phyloP scores from a whole-genome alignment of 23 tunicate genomes.

The Ciona savignyi region DNA sequence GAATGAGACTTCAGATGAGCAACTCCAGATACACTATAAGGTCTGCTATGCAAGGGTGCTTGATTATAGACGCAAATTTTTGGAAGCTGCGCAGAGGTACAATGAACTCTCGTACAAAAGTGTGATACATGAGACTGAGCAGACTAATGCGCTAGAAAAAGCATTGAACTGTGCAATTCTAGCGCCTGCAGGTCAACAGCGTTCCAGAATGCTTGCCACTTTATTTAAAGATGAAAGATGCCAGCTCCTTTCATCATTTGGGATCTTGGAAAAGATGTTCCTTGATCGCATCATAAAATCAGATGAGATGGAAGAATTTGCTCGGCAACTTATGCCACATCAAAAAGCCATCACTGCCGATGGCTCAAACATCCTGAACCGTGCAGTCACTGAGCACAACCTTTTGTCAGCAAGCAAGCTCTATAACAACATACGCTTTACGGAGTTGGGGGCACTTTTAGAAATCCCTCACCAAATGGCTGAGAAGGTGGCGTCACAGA shows the following conservation, averaged over 20 bases:
- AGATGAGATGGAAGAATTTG: conserved; percentile 74
- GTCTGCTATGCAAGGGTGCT: conserved; percentile 88
- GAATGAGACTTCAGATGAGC: conserved; percentile 55
- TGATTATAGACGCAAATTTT: conserved; percentile 82
- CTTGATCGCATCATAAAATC: conserved; percentile 78
- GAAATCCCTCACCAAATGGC: conserved; percentile 81
- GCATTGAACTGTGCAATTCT: conserved; percentile 93
- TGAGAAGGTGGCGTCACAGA: conserved; percentile 82
- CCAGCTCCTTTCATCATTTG: conserved; percentile 67
- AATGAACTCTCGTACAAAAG: conserved; percentile 83
- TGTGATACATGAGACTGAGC: conserved; percentile 73
- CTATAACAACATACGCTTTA: conserved; percentile 75
- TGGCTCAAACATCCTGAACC: conserved; percentile 69
- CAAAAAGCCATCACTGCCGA: conserved; percentile 83
- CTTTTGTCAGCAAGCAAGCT: conserved; percentile 87
- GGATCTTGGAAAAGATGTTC: conserved; percentile 85
- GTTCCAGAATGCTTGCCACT: conserved; percentile 85
- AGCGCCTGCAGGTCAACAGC: conserved; percentile 89
- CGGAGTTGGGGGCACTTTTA: conserved; percentile 68
- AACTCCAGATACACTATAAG: conserved; percentile 74
- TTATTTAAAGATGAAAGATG: conserved; percentile 91
- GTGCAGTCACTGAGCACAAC: conserved; percentile 91
- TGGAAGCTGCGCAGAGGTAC: conserved; percentile 95
- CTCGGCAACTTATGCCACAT: conserved; percentile 80
- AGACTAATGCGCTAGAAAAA: conserved; percentile 81